A percentile compares a stretch with the other conserved stretches of the same genome.
phyloP scores from a whole-genome alignment of 2,888 invertebrate species.

The Rugalucina vietnamica region DNA sequence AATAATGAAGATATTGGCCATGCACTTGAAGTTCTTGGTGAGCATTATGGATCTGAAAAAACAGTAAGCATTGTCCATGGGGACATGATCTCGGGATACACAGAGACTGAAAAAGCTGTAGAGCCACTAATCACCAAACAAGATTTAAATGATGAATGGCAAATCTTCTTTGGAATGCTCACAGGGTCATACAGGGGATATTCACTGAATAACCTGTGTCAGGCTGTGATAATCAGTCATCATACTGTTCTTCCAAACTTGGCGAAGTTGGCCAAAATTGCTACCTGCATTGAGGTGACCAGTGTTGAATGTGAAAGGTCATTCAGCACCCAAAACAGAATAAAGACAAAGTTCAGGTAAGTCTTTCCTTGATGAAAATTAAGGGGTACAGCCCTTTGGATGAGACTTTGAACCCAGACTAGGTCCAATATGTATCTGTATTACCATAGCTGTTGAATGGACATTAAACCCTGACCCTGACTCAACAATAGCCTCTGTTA shows the following conservation, averaged over 20 bases:
- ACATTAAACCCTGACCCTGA: too few relatives aligned
- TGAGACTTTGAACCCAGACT: too few relatives aligned
- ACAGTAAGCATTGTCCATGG: slow-evolving; percentile 17
- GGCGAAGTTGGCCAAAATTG: slow-evolving; percentile 25
- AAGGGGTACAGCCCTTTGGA: too few relatives aligned
- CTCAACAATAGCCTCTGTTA: too few relatives aligned
- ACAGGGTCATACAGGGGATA: slow-evolving; percentile 16
- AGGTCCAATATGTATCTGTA: too few relatives aligned
- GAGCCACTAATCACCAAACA: neutral
- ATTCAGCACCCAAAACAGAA: slow-evolving; percentile 40
- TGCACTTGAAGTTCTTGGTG: slow-evolving; percentile 2
- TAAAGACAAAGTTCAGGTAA: slow-evolving; percentile 18
- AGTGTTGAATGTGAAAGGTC: slow-evolving; percentile 42
- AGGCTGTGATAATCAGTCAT: neutral
- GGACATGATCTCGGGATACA: neutral
- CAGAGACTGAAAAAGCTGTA: neutral
- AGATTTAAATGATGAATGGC: slow-evolving; percentile 4
- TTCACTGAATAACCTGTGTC: neutral
- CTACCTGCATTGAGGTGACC: slow-evolving; percentile 33
- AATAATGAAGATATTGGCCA: neutral
- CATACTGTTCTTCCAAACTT: slow-evolving; percentile 10
- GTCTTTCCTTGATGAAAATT: too few relatives aligned
- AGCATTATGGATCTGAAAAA: slow-evolving; percentile 33
- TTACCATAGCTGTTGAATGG: too few relatives aligned
- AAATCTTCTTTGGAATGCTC: slow-evolving; percentile 12